These are phyloP conservation scores for Pandemis corylana DNA, from an alignment of 2,888 invertebrate genomes.

Conservation along the genomic window DNA sequence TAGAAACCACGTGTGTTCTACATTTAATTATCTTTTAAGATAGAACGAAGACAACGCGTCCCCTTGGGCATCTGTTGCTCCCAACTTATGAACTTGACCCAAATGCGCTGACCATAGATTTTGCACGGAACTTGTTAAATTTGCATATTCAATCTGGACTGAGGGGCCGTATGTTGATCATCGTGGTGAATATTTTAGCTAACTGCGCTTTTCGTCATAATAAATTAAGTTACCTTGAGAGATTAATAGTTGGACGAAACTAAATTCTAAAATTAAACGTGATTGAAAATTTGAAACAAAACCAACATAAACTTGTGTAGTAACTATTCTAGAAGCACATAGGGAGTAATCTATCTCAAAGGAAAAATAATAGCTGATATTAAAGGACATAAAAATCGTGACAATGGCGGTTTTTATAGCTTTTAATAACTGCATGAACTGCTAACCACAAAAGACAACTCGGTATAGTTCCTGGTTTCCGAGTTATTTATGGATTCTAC, in stretches of 20 bases:
- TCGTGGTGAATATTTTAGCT: slow-evolving; percentile 32
- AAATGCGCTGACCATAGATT: slow-evolving; percentile 27
- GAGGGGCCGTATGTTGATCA: slow-evolving; percentile 28
- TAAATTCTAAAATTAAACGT: slow-evolving; percentile 10
- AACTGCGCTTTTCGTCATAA: slow-evolving; percentile 12
- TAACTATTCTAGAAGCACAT: not conserved
- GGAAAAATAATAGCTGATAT: slow-evolving; percentile 27
- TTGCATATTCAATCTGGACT: slow-evolving; percentile 31
- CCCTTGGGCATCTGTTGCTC: slow-evolving; percentile 33
- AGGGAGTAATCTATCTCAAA: slow-evolving; percentile 13
- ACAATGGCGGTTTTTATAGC: slow-evolving; percentile 37
- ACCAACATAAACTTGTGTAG: not conserved
- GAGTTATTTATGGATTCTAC: slow-evolving; percentile 24
- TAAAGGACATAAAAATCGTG: slow-evolving; percentile 36
- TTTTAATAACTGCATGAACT: slow-evolving; percentile 39
- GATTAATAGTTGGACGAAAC: not conserved
- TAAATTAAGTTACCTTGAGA: slow-evolving; percentile 15
- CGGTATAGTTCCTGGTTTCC: slow-evolving; percentile 30
- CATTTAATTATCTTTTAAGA: not conserved
- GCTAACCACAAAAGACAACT: slow-evolving; percentile 32
- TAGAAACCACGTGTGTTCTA: not conserved
- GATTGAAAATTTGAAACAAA: not conserved
- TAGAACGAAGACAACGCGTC: not conserved
- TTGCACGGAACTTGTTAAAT: slow-evolving; percentile 31
- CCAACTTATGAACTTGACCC: slow-evolving; percentile 23